Evolutionary conservation across 2,797 vertebrate species (phyloP), one percentile per base, ranked within the genome.

Genomic region (Acanthurus leucopareius): DNA sequence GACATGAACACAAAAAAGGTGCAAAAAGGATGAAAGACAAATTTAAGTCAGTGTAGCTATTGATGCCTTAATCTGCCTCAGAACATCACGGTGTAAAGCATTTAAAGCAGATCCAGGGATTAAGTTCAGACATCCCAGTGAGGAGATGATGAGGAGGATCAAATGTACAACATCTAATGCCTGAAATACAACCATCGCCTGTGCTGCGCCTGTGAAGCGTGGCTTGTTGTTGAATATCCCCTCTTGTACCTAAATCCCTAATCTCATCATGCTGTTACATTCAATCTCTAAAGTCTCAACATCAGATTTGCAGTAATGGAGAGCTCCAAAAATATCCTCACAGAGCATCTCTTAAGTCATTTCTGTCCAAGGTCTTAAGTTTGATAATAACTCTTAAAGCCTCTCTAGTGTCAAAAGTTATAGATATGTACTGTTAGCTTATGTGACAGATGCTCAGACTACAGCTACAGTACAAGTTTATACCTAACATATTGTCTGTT

Each of bases 231-330:
- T 62, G 60, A 84, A 79, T 72, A 79, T 70, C 65, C 51, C 59
- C 54, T 53, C 32, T 40, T 54, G 48, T 77, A 78, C 60, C 54
- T 60, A 75, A 87, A 82, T 69, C 79, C 62, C 58, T 86, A 77
- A 92, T 89, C 69, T 85, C 67, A 83, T 88, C 75, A 73, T 1
- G 54, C 58, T 42, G 56, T 77, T 82, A 73, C 56, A 66, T 68
- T 74, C 59, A 57, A 62, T 86, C 70, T 81, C n/a, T 69, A 4
- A 73, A 74, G 70, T 75, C 61, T 73, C 68, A 32, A 53, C 22
- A 63, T 67, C 47, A 38, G n/a, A 74, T 87, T 53, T 78, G 61
- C 54, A 42, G 56, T 66, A 66, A 75, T 61, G 62, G 65, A 74
- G 40, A 40, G 22, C 79, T 86, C 63, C 25, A 68, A 57, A 86